Percentiles rank a stretch among this genome's conserved stretches.
phyloP scores from a whole-genome alignment of 1,140 invertebrate species.

The Bombus pyrosoma region DNA sequence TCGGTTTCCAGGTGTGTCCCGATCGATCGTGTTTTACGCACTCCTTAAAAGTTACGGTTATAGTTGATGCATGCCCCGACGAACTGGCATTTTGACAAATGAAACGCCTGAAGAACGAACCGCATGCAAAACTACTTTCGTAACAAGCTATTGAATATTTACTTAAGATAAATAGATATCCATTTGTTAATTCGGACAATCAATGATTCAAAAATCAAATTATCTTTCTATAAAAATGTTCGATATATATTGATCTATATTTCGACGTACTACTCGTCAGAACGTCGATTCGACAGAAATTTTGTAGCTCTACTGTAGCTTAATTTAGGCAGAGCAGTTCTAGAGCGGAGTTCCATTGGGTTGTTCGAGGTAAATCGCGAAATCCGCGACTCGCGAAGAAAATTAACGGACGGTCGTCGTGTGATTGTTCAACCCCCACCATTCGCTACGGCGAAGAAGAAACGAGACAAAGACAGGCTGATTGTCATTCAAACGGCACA shows the following conservation, averaged over 20 bases:
- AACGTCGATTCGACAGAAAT: too few relatives aligned
- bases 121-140: too few relatives aligned
- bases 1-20: neutral
- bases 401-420: constrained; percentile 42
- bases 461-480: constrained; percentile 17
- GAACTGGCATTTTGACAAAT: too few relatives aligned
- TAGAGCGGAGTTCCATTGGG: neutral
- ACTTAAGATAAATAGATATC: too few relatives aligned
- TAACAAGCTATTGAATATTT: too few relatives aligned
- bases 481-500: constrained; percentile 62
- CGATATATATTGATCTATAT: too few relatives aligned
- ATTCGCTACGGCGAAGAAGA: constrained; percentile 1
- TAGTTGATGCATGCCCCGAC: neutral
- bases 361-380: neutral
- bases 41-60: neutral
- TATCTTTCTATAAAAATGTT: too few relatives aligned
- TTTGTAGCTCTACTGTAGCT: too few relatives aligned
- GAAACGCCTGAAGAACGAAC: too few relatives aligned
- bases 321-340: neutral
- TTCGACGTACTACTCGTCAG: too few relatives aligned
- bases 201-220: too few relatives aligned
- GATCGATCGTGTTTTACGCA: constrained; percentile 25
- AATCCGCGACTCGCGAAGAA: neutral
- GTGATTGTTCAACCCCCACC: neutral
- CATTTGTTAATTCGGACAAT: too few relatives aligned